phyloP scores from a whole-genome alignment of 2,888 invertebrate species.

The Oegoconia quadripuncta region DNA sequence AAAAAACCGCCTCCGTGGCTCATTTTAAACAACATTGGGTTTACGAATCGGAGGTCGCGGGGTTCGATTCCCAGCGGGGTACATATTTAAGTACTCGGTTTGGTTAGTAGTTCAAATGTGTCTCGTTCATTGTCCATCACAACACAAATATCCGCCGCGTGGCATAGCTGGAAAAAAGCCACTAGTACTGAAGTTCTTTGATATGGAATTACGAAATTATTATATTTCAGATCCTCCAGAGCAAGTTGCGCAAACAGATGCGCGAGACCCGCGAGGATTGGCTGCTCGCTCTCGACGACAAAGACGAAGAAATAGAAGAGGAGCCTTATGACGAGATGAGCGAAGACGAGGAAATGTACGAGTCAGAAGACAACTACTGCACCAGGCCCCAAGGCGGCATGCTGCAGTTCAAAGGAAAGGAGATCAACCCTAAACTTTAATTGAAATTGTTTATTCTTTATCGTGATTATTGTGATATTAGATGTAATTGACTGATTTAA shows the following conservation, averaged over 20 bases:
- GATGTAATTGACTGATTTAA: background rate
- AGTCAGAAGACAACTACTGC: conserved; percentile 28
- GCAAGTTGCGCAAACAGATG: conserved; percentile 48
- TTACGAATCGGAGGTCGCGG: no score
- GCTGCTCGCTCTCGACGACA: conserved; percentile 22
- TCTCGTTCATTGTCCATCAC: no score
- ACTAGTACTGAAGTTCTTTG: no score
- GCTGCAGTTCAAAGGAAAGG: background rate
- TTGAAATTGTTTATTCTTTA: background rate
- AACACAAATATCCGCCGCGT: no score
- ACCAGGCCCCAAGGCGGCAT: background rate
- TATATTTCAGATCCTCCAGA: conserved; percentile 53
- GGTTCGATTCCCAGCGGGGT: no score
- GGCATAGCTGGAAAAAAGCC: no score
- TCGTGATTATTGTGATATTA: background rate
- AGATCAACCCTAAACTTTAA: background rate
- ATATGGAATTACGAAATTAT: no score
- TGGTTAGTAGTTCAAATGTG: no score
- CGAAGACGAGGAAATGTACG: conserved; percentile 38
- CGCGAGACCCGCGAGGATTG: conserved; percentile 32
- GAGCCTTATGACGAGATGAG: no score
- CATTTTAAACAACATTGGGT: no score
- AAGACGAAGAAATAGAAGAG: conserved; percentile 26
- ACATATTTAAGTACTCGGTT: no score
- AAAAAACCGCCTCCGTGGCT: no score